Conservation (phyloP, 1,140 invertebrate genomes). For the Anagrus nilaparvatae region DNA sequence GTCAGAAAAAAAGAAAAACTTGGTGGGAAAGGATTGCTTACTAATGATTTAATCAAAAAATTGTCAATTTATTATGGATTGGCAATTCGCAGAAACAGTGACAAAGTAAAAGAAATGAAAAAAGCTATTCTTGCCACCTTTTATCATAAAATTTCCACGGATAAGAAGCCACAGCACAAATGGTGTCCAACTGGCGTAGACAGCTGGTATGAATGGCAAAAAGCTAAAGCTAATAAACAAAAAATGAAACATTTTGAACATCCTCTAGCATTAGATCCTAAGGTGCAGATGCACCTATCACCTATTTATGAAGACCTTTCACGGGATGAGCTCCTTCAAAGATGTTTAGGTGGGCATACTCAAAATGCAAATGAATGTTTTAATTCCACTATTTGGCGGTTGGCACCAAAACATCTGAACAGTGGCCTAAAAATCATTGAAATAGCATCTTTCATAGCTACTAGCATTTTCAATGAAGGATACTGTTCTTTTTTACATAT, state of each 20-base stretch:
- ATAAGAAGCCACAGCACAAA: slow-evolving; percentile 12
- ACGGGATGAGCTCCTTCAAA: slow-evolving; percentile 11
- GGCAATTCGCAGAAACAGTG: slow-evolving; percentile 2
- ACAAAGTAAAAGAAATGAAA: slow-evolving; percentile 10
- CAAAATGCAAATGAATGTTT: slow-evolving; percentile 21
- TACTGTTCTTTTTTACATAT: no score
- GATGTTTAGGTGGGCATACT: slow-evolving; percentile 15
- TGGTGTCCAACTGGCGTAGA: slow-evolving; percentile 9
- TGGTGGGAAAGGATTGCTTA: background rate
- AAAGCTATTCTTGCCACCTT: slow-evolving; percentile 14
- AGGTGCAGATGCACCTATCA: slow-evolving; percentile 12
- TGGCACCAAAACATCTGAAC: slow-evolving; percentile 20
- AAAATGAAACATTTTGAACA: slow-evolving; percentile 1
- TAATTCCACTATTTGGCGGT: slow-evolving; percentile 19
- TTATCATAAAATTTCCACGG: slow-evolving; percentile 14
- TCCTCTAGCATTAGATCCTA: background rate
- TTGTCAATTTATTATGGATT: slow-evolving; percentile 4
- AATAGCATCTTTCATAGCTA: no score
- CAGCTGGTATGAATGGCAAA: slow-evolving; percentile 20
- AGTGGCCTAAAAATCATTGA: no score
- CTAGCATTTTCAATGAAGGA: no score
- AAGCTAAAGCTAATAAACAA: slow-evolving; percentile 12
- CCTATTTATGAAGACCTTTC: slow-evolving; percentile 18
- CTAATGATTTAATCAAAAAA: background rate
- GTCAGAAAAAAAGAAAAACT: background rate